A percentile compares a stretch with the other conserved stretches of the same genome.
Conservation (phyloP, 2,797 vertebrate species). For the Amazona ochrocephala region DNA sequence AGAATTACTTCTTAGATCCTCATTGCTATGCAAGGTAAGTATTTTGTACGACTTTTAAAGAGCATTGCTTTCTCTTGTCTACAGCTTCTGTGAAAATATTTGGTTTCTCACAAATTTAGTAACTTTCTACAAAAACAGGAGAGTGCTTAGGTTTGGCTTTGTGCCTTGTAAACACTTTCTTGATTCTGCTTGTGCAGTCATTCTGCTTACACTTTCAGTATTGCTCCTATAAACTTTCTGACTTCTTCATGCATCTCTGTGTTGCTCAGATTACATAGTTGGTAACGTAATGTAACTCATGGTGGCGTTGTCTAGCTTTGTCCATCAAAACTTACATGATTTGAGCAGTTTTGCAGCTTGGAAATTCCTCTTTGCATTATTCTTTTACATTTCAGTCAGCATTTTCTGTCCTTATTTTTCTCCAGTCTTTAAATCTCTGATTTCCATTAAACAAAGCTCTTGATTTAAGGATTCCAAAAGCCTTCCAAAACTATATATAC, state of each 20-base stretch:
- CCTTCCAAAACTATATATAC: neutral
- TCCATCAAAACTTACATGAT: neutral
- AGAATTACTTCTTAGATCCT: neutral
- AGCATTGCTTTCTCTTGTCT: neutral
- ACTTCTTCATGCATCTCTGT: neutral
- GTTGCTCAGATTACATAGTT: neutral
- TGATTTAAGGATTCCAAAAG: neutral
- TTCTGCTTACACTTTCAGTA: neutral
- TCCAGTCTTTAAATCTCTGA: neutral
- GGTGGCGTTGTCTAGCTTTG: neutral
- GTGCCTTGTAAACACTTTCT: neutral
- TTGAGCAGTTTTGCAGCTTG: neutral
- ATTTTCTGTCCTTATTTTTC: neutral
- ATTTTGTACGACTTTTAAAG: neutral
- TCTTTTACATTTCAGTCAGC: neutral
- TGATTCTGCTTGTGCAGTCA: neutral
- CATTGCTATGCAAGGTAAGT: neutral
- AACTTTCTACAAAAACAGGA: neutral
- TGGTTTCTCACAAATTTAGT: neutral
- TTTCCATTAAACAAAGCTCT: neutral
- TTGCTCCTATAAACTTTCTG: neutral
- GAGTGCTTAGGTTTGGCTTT: neutral
- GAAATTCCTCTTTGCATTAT: neutral
- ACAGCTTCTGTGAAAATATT: neutral
- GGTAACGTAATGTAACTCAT: neutral